phyloP scores from a whole-genome alignment of 2,888 invertebrate species.

The Tinea trinotella region DNA sequence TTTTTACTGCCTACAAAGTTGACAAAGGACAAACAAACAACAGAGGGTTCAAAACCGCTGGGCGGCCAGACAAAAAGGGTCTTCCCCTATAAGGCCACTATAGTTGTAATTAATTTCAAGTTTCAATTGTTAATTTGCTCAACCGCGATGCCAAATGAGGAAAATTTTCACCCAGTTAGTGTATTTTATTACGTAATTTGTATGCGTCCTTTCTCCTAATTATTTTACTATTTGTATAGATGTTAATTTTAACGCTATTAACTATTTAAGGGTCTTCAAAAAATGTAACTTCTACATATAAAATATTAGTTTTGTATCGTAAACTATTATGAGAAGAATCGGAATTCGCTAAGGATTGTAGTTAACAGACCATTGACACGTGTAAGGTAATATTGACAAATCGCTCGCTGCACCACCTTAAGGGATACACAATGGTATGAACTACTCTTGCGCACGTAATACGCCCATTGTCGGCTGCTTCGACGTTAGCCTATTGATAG shows the following conservation, averaged over 20 bases:
- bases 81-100: slow-evolving; percentile 39
- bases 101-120: slow-evolving; percentile 57
- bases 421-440: too few relatives aligned
- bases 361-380: too few relatives aligned
- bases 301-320: too few relatives aligned
- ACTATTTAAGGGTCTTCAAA: too few relatives aligned
- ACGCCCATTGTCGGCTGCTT: too few relatives aligned
- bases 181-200: slow-evolving; percentile 10
- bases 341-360: too few relatives aligned
- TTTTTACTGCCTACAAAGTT: slow-evolving; percentile 11
- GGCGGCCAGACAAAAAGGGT: slow-evolving; percentile 37
- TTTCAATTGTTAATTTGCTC: slow-evolving; percentile 55
- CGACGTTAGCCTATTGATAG: too few relatives aligned
- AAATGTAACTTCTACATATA: too few relatives aligned
- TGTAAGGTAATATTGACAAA: too few relatives aligned
- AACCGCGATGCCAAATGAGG: slow-evolving; percentile 21
- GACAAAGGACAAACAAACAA: slow-evolving; percentile 18
- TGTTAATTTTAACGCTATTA: neutral
- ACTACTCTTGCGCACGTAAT: too few relatives aligned
- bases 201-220: slow-evolving; percentile 1
- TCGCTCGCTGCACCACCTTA: too few relatives aligned
- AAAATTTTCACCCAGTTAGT: slow-evolving; percentile 1
- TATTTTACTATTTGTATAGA: neutral
- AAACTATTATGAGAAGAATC: too few relatives aligned
- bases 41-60: slow-evolving; percentile 19